Evolutionary conservation across 1,140 invertebrate species (phyloP).

Genomic region (Tetragnatha versicolor): DNA sequence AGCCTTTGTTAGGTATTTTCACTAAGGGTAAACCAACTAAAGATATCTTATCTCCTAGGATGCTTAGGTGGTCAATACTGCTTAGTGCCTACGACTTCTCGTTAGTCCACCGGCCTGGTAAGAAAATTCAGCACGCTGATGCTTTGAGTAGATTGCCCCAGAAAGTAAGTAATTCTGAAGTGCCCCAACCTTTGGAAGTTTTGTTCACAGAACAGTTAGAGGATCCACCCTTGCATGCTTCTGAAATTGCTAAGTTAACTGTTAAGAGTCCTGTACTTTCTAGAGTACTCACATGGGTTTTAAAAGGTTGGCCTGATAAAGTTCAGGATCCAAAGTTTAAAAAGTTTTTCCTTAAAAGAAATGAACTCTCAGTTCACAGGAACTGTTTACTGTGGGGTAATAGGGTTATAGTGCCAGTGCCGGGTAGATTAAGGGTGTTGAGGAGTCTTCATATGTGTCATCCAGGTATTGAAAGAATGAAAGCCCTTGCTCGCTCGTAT

Average conservation of each 20-base stretch:
- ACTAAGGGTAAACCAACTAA: conserved; percentile 58
- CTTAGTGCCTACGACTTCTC: too few species aligned
- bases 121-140: too few species aligned
- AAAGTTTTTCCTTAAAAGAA: neutral
- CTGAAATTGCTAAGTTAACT: neutral
- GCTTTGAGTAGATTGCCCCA: too few species aligned
- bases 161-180: neutral
- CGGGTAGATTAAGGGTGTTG: conserved; percentile 53
- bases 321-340: neutral
- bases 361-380: neutral
- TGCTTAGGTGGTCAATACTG: conserved; percentile 64
- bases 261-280: neutral
- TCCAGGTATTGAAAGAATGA: conserved; percentile 68
- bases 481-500: conserved; percentile 66
- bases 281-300: neutral
- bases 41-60: conserved; percentile 59
- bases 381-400: conserved; percentile 6
- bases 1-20: conserved; percentile 69
- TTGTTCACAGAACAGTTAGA: neutral
- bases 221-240: neutral
- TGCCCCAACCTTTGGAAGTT: neutral
- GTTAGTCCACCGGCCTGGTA: too few species aligned
- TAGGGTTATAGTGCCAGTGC: conserved; percentile 58
- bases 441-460: conserved; percentile 64
- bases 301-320: neutral